Percentiles rank a stretch among this genome's conserved stretches.
phyloP scores from a whole-genome alignment of 2,113 vertebrate genomes.

The Peromyscus polionotus region DNA sequence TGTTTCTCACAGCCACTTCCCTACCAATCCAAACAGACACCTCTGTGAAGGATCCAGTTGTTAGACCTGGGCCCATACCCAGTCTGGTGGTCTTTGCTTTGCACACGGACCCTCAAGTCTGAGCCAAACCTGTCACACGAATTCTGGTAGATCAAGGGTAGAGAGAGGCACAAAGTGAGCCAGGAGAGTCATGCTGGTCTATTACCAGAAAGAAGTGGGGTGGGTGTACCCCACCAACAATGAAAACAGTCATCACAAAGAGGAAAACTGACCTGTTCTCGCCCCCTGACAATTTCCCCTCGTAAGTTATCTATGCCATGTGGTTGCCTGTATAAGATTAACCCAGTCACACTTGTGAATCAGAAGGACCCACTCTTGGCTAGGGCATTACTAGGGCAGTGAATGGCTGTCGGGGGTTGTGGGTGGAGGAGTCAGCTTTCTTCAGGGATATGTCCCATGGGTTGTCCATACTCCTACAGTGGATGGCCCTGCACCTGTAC shows the following conservation, averaged over 20 bases:
- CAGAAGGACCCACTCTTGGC: neutral
- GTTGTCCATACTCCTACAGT: neutral
- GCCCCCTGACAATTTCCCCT: neutral
- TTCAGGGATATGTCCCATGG: neutral
- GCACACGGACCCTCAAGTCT: neutral
- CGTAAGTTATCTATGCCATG: neutral
- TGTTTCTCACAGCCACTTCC: neutral
- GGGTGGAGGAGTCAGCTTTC: neutral
- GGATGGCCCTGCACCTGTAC: neutral
- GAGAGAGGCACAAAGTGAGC: neutral
- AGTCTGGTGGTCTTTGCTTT: neutral
- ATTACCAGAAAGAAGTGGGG: neutral
- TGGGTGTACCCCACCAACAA: neutral
- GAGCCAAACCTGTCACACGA: neutral
- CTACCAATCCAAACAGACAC: neutral
- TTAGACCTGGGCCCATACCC: neutral
- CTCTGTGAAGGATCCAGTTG: neutral
- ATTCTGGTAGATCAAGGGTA: neutral
- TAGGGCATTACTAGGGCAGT: neutral
- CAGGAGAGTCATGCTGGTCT: neutral
- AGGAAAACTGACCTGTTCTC: neutral
- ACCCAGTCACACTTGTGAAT: neutral
- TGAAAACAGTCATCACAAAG: neutral
- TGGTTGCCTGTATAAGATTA: neutral
- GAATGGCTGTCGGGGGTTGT: neutral